Base-by-base conservation (phyloP, 2,797 vertebrate genomes). In the Gephyroberyx darwinii region DNA sequence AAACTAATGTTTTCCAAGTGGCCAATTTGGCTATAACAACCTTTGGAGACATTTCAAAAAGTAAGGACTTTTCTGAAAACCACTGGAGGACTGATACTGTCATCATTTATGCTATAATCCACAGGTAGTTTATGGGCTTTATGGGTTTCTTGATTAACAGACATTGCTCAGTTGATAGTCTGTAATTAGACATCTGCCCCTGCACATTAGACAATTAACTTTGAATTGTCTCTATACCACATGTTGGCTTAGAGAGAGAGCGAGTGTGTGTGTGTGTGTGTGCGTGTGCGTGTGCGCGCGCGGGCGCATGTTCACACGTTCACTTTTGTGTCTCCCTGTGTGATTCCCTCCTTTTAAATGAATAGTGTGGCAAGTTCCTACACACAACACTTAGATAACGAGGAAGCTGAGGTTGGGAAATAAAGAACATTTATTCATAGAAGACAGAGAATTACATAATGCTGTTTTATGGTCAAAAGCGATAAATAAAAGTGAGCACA, bases 141-240 rank as follows among this genome's bases (percentile, higher is more conserved):
- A 57, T 16, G 56, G 50, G 52, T 17, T 45, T 26, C 20, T 20
- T 69, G 68, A 81, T 77, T 77, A 66, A 41, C 61, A 43, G 43
- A 20, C 26, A 70, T 16, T 50, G 39, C 60, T n/a, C 8, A 35
- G 16, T 14, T 45, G 8, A 59, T 64, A 8, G 41, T 31, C 45
- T 0, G 30, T 45, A 71, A 51, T 78, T 64, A 81, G 63, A 80
- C 67, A 77, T 68, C 51, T 75, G 62, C 53, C 72, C 30, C 39
- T 45, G 47, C 43, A 60, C 81, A 61, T 77, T 52, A 41, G 35
- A 50, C 62, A 72, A 37, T 72, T 58, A 43, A 43, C 60, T 69
- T 70, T 10, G 77, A 63, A 74, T 78, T 20, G 30, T 58, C 61
- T 66, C 47, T 51, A n/a, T 39, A 50, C 71, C 41, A 56, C 74